phyloP scores from a whole-genome alignment of 2,888 invertebrate species.

The Ryuthela nishihirai region DNA sequence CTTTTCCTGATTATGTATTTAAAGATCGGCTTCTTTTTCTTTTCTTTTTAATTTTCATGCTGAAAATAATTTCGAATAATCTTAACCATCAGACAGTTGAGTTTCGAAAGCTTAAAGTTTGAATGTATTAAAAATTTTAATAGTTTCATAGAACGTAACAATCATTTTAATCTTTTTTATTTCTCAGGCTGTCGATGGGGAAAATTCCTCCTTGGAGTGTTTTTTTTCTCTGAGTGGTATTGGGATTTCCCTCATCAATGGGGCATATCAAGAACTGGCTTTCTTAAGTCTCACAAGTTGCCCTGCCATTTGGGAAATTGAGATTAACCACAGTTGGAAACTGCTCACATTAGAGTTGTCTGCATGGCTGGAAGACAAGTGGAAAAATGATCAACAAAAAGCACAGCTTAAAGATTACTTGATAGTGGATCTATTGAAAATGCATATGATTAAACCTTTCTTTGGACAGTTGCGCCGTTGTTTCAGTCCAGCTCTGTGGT shows the following conservation, averaged over 20 bases:
- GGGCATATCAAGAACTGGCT: slow-evolving; percentile 59
- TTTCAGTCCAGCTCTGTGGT: slow-evolving; percentile 69
- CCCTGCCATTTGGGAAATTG: slow-evolving; percentile 75
- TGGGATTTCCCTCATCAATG: slow-evolving; percentile 59
- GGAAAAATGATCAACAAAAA: slow-evolving; percentile 63
- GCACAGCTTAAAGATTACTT: slow-evolving; percentile 70
- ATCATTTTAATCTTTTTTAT: background rate
- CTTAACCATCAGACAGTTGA: background rate
- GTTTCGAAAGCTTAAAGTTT: background rate
- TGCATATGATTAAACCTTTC: slow-evolving; percentile 84
- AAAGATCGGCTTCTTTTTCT: no score
- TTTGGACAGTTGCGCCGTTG: slow-evolving; percentile 70
- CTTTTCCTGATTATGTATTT: no score
- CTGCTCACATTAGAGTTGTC: slow-evolving; percentile 69
- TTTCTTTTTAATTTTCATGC: no score
- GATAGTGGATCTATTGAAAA: slow-evolving; percentile 73
- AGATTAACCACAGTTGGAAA: slow-evolving; percentile 75
- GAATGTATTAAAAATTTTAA: background rate
- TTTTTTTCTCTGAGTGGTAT: slow-evolving; percentile 66
- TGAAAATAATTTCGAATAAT: background rate
- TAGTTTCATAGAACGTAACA: background rate
- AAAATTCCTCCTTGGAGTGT: slow-evolving; percentile 64
- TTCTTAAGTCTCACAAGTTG: slow-evolving; percentile 65
- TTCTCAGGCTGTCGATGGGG: slow-evolving; percentile 51
- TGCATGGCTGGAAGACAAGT: slow-evolving; percentile 78